These are phyloP conservation scores for Austrofundulus limnaeus DNA, from an alignment of 2,113 vertebrate species.

Conservation along the genomic window DNA sequence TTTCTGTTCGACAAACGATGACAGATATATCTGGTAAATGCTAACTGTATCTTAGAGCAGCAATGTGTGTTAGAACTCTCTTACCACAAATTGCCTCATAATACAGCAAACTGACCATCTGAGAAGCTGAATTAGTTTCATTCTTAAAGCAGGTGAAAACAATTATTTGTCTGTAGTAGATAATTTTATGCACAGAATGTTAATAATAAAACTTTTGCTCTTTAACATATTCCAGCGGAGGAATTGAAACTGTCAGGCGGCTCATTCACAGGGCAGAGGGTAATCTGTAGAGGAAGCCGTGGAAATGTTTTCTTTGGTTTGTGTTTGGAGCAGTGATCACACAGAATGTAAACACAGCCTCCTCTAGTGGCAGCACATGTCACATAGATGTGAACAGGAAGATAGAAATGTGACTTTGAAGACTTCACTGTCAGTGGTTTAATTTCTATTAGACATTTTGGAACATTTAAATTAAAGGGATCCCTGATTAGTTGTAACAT, in stretches of 20 bases:
- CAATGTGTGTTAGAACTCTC: no score
- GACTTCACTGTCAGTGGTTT: neutral
- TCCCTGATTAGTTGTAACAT: no score
- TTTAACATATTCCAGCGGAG: no score
- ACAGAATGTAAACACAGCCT: neutral
- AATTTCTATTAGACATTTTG: neutral
- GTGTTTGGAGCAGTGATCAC: neutral
- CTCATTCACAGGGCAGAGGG: no score
- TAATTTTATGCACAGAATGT: no score
- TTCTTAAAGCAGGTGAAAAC: neutral
- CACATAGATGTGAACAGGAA: neutral
- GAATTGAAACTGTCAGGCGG: no score
- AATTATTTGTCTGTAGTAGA: neutral
- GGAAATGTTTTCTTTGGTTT: neutral
- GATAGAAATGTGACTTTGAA: neutral
- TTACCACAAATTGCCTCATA: neutral
- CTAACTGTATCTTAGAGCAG: no score
- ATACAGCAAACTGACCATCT: neutral
- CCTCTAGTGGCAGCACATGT: constrained; percentile 20
- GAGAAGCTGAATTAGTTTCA: neutral
- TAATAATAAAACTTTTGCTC: no score
- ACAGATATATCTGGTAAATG: no score
- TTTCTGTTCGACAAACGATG: no score
- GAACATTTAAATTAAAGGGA: no score
- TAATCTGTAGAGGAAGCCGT: no score